phyloP scores from a whole-genome alignment of 2,113 vertebrate species.

The Gallinago jamesoni region DNA sequence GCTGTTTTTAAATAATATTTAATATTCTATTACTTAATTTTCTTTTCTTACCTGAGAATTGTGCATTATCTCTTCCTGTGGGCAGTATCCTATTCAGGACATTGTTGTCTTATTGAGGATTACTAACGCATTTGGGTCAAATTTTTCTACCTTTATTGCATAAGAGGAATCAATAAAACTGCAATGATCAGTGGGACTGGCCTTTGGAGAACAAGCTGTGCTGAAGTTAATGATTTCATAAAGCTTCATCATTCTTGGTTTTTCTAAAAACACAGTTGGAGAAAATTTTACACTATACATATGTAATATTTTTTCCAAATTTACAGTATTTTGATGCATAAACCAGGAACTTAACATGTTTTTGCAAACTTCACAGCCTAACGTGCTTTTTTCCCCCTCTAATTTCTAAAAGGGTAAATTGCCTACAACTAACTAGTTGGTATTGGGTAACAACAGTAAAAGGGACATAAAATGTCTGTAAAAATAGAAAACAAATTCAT shows the following conservation, averaged over 20 bases:
- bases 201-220: neutral
- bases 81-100: neutral
- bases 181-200: neutral
- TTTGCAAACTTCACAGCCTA: neutral
- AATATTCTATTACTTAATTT: neutral
- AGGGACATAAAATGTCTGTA: neutral
- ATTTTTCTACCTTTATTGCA: neutral
- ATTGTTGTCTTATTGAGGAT: neutral
- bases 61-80: neutral
- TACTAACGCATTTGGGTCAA: neutral
- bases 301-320: neutral
- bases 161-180: neutral
- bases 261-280: neutral
- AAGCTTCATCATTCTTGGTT: neutral
- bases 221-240: neutral
- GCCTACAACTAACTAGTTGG: neutral
- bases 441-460: neutral
- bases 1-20: neutral
- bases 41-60: neutral
- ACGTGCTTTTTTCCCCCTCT: neutral
- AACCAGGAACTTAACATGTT: neutral
- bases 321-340: neutral
- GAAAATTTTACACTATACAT: neutral
- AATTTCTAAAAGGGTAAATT: neutral
- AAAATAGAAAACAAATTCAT: neutral